A percentile compares a stretch with the other conserved stretches of the same genome.
Conservation (phyloP, 2,888 invertebrate genomes). For the Elmis aenea region DNA sequence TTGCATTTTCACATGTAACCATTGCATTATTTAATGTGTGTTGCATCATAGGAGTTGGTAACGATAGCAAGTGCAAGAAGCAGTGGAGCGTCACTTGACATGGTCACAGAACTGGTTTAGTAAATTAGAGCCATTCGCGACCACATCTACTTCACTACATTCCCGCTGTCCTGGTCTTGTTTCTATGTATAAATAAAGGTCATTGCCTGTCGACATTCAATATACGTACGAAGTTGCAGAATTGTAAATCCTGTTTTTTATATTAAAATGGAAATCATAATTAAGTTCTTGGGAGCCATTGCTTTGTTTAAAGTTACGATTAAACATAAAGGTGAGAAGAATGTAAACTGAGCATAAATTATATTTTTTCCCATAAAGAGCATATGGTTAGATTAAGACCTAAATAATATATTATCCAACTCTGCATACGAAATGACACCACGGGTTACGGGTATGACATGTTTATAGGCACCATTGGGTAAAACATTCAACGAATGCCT, state of each 20-base stretch:
- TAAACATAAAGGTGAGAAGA: too few relatives aligned
- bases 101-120: conserved; percentile 47
- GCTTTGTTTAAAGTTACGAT: too few relatives aligned
- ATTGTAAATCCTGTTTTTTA: background rate
- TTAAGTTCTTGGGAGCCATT: background rate
- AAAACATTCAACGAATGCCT: too few relatives aligned
- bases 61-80: conserved; percentile 26
- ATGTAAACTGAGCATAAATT: too few relatives aligned
- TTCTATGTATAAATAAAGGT: conserved; percentile 30
- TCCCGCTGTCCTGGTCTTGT: conserved; percentile 42
- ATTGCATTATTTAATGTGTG: conserved; percentile 6
- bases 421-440: too few relatives aligned
- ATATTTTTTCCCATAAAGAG: too few relatives aligned
- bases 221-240: background rate
- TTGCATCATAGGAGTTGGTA: conserved; percentile 16
- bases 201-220: conserved; percentile 18
- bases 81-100: conserved; percentile 44
- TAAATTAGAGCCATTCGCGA: conserved; percentile 45
- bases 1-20: background rate
- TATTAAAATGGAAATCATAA: background rate
- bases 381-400: too few relatives aligned
- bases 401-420: too few relatives aligned
- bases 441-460: too few relatives aligned
- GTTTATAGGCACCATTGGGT: too few relatives aligned
- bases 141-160: conserved; percentile 37